Conservation (phyloP, 2,888 invertebrate genomes). For the Protodeltote pygarga region DNA sequence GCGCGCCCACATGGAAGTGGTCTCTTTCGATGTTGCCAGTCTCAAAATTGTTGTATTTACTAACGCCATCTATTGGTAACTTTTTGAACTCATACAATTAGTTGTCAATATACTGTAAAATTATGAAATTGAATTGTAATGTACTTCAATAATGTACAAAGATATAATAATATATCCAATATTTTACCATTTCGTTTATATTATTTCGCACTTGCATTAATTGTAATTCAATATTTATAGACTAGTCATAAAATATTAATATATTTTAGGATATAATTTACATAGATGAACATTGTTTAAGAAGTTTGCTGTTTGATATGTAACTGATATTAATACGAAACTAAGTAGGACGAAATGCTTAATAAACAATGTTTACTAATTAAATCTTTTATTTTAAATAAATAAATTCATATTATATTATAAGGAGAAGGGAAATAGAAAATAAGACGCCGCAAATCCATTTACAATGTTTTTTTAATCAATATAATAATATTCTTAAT, state of each 20-base stretch:
- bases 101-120: too few relatives aligned
- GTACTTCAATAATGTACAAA: slow-evolving; percentile 28
- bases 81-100: too few relatives aligned
- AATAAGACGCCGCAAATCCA: slow-evolving; percentile 70
- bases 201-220: slow-evolving; percentile 7
- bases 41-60: too few relatives aligned
- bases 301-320: background rate
- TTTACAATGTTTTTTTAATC: slow-evolving; percentile 87
- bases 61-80: slow-evolving; percentile 4
- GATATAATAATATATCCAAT: slow-evolving; percentile 15
- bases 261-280: slow-evolving; percentile 41
- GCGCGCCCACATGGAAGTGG: too few relatives aligned
- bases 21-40: too few relatives aligned
- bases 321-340: slow-evolving; percentile 6
- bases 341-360: slow-evolving; percentile 7
- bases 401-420: too few relatives aligned
- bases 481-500: slow-evolving; percentile 87
- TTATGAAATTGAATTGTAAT: slow-evolving; percentile 16
- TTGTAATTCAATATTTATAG: slow-evolving; percentile 32
- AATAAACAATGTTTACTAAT: slow-evolving; percentile 42
- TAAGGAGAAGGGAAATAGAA: slow-evolving; percentile 17
- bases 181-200: slow-evolving; percentile 3
- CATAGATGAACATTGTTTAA: slow-evolving; percentile 32
- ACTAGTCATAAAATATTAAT: slow-evolving; percentile 46
- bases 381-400: slow-evolving; percentile 13